phyloP scores from a whole-genome alignment of 2,797 vertebrate species.

The Periophthalmus magnuspinnatus region DNA sequence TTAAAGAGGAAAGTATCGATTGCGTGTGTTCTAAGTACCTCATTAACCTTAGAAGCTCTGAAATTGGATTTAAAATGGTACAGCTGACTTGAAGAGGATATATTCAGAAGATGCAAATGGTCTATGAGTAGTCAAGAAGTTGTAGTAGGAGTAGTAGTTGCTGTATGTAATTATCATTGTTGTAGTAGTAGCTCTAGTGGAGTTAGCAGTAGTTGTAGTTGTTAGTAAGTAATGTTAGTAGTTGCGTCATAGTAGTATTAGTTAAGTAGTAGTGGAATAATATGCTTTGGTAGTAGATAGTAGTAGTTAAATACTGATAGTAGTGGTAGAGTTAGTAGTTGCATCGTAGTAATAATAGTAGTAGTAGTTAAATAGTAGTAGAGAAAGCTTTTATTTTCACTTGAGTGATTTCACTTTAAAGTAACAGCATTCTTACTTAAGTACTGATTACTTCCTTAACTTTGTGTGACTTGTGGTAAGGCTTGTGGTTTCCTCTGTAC shows the following conservation, averaged over 20 bases:
- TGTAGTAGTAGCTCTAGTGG: not conserved
- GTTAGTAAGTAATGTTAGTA: not conserved
- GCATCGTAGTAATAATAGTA: not conserved
- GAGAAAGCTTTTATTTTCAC: not conserved
- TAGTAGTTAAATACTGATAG: not conserved
- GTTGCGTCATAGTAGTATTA: not conserved
- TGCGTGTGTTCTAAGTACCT: constrained; percentile 20
- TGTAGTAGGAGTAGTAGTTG: not conserved
- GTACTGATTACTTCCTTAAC: not conserved
- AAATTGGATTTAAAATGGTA: constrained; percentile 26
- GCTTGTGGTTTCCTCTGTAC: not conserved
- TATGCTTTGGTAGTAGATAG: too few species aligned
- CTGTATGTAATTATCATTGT: too few species aligned
- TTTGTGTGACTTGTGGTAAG: not conserved
- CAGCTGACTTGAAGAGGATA: not conserved
- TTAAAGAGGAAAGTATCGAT: constrained; percentile 36
- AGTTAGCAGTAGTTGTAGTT: not conserved
- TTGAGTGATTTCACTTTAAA: not conserved
- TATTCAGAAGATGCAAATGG: not conserved
- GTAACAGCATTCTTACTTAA: not conserved
- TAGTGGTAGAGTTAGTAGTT: not conserved
- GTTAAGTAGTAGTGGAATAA: not conserved
- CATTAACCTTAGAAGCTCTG: constrained; percentile 27
- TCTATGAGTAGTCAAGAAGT: not conserved
- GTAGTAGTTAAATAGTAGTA: not conserved